phyloP scores from a whole-genome alignment of 2,113 vertebrate genomes.

The Capreolus pygargus region DNA sequence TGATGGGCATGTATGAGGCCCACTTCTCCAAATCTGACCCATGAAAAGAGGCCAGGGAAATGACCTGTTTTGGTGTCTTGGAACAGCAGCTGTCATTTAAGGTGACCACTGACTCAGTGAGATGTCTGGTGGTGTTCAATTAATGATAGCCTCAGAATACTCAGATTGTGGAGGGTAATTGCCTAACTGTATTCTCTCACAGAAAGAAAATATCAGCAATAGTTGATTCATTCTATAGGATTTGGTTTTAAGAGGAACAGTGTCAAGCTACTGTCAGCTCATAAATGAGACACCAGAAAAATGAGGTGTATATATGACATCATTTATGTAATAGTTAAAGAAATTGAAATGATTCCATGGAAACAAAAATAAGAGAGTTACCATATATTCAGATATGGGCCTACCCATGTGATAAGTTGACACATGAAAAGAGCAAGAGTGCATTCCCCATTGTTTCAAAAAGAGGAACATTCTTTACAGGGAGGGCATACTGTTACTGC shows the following conservation, averaged over 20 bases:
- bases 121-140: neutral
- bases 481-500: neutral
- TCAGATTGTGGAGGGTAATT: neutral
- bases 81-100: neutral
- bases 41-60: neutral
- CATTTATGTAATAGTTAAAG: neutral
- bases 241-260: neutral
- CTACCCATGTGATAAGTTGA: neutral
- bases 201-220: neutral
- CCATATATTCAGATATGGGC: neutral
- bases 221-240: neutral
- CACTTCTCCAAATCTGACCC: neutral
- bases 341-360: neutral
- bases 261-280: neutral
- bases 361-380: neutral
- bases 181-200: neutral
- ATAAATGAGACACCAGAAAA: neutral
- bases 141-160: neutral
- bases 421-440: neutral
- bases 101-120: neutral
- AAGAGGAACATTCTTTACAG: neutral
- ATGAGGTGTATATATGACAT: neutral
- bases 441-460: neutral
- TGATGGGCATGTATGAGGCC: neutral
- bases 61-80: neutral